A percentile compares a stretch with the other conserved stretches of the same genome.
Conservation (phyloP, 2,113 vertebrate genomes). For the Pterocles gutturalis region DNA sequence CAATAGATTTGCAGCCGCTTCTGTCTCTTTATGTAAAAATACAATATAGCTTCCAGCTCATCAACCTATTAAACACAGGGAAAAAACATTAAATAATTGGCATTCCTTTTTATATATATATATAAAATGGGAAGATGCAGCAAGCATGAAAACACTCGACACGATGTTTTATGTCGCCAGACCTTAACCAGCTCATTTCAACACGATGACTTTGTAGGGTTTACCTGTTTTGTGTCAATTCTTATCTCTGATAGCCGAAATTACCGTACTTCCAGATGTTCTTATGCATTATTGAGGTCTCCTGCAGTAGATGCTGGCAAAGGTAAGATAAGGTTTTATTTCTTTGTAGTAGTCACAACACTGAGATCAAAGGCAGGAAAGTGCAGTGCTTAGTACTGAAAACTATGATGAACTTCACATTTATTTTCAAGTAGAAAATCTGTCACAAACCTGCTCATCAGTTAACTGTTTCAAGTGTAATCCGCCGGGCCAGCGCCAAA, state of each 20-base stretch:
- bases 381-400: conserved; percentile 82
- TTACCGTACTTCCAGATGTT: conserved; percentile 88
- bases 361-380: conserved; percentile 87
- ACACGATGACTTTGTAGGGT: conserved; percentile 86
- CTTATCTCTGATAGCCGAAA: conserved; percentile 89
- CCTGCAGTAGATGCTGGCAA: conserved; percentile 87
- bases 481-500: conserved; percentile 21
- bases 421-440: conserved; percentile 81
- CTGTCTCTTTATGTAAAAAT: conserved; percentile 80
- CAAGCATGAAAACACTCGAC: conserved; percentile 74
- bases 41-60: conserved; percentile 79
- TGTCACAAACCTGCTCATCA: conserved; percentile 78
- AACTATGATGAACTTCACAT: conserved; percentile 83
- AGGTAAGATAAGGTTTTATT: conserved; percentile 90
- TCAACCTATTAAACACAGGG: conserved; percentile 80
- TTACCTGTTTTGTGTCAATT: conserved; percentile 88
- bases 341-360: conserved; percentile 89
- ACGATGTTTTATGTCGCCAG: conserved; percentile 84
- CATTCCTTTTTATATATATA: conserved; percentile 49
- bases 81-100: conserved; percentile 74
- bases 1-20: conserved; percentile 74
- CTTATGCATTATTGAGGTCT: conserved; percentile 87
- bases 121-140: conserved; percentile 75
- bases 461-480: conserved; percentile 78
- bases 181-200: conserved; percentile 89